Percentiles rank a stretch among this genome's conserved stretches.
Conservation (phyloP, 2,888 invertebrate genomes). For the Eledone cirrhosa region DNA sequence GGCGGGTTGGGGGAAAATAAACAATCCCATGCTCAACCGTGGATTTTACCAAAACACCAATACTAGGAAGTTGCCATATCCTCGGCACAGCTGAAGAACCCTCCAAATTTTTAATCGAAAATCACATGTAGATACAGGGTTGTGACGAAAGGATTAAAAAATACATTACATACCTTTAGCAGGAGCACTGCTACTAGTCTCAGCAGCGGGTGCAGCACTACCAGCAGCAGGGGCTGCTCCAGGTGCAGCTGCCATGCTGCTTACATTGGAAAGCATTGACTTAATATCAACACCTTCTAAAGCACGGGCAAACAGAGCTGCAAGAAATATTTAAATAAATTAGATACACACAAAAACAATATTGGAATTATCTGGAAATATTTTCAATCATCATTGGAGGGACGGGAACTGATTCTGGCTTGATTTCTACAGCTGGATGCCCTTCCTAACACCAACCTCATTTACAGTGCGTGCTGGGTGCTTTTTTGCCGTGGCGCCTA, state of each 20-base stretch:
- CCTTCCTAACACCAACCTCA: too few relatives aligned
- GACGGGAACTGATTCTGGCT: neutral
- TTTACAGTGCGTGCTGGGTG: too few relatives aligned
- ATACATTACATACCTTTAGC: slow-evolving; percentile 3
- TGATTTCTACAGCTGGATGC: too few relatives aligned
- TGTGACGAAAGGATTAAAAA: neutral
- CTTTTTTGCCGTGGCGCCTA: too few relatives aligned
- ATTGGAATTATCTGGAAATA: neutral
- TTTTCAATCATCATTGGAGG: too few relatives aligned
- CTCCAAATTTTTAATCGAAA: too few relatives aligned
- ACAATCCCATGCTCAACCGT: too few relatives aligned
- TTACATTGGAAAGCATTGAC: slow-evolving; percentile 91
- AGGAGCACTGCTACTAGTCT: slow-evolving; percentile 32
- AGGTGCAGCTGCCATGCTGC: slow-evolving; percentile 88
- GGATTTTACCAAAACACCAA: too few relatives aligned
- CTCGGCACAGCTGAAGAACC: too few relatives aligned
- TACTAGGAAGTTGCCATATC: too few relatives aligned
- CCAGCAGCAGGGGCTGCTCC: slow-evolving; percentile 71
- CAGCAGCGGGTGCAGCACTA: slow-evolving; percentile 47
- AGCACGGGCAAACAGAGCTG: slow-evolving; percentile 89
- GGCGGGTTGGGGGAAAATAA: too few relatives aligned
- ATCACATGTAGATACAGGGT: too few relatives aligned
- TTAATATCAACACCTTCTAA: slow-evolving; percentile 93
- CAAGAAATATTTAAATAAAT: slow-evolving; percentile 19
- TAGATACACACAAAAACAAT: neutral